Evolutionary conservation across 2,113 vertebrate species (phyloP).

Genomic region (Solenodon paradoxus): DNA sequence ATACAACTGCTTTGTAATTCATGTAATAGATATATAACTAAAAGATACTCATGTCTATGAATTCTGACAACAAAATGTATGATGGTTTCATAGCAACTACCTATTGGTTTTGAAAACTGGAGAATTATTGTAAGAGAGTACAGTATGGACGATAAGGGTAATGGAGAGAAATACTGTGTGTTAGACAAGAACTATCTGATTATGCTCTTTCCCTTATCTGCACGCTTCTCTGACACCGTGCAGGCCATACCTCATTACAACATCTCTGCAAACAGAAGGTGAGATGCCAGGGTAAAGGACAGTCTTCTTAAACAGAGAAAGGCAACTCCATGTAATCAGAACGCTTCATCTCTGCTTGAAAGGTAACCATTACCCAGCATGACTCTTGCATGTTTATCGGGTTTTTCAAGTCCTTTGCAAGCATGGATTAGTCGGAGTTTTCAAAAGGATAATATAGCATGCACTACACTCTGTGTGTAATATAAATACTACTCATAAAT

Average conservation of each 20-base stretch:
- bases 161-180: background rate
- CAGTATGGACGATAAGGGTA: background rate
- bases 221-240: background rate
- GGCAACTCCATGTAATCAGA: background rate
- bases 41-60: background rate
- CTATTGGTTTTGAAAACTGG: background rate
- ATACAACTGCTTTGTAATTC: background rate
- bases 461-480: background rate
- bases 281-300: background rate
- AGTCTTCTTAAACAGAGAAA: background rate
- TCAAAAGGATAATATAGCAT: slow-evolving; percentile 16
- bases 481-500: slow-evolving; percentile 1
- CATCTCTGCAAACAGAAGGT: background rate
- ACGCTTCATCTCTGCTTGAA: slow-evolving; percentile 17
- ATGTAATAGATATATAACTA: background rate
- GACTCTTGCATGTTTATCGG: background rate
- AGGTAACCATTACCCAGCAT: background rate
- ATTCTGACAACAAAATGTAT: background rate
- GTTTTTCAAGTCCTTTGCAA: slow-evolving; percentile 30
- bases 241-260: background rate
- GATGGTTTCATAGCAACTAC: background rate
- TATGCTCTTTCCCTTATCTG: background rate
- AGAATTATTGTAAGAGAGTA: background rate
- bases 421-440: slow-evolving; percentile 8
- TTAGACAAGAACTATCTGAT: background rate